These are phyloP conservation scores for Linurgus olivaceus DNA, from an alignment of 2,797 vertebrate genomes.

Conservation along the genomic window DNA sequence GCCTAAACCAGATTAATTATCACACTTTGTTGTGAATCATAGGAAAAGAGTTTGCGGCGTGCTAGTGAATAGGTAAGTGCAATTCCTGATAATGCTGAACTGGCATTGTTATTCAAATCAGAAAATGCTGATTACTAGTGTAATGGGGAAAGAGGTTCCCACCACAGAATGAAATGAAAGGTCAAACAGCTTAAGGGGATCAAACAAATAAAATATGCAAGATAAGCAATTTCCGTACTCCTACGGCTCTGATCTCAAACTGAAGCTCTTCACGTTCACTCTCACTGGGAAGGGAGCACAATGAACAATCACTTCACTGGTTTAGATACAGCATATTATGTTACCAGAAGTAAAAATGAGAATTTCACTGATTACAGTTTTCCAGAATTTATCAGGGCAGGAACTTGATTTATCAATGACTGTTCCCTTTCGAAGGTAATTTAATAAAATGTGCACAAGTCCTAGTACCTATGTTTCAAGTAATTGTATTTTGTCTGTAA, in stretches of 20 bases:
- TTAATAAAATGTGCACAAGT: not conserved
- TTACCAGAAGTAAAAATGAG: not conserved
- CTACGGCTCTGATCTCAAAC: not conserved
- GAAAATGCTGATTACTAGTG: not conserved
- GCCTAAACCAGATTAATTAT: conserved; percentile 2
- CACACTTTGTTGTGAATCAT: not conserved
- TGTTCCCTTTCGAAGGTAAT: not conserved
- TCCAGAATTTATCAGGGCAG: not conserved
- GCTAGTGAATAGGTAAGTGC: not conserved
- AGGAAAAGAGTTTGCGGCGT: not conserved
- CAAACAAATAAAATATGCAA: not conserved
- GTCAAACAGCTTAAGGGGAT: not conserved
- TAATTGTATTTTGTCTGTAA: not conserved
- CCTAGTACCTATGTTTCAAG: not conserved
- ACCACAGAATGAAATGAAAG: conserved; percentile 26
- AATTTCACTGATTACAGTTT: not conserved
- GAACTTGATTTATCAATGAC: not conserved
- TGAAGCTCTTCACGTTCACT: not conserved
- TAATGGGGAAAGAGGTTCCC: conserved; percentile 3
- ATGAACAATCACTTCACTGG: not conserved
- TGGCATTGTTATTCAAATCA: not conserved
- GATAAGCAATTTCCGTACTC: not conserved
- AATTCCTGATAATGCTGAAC: not conserved
- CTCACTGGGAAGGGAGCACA: not conserved
- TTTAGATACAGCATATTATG: not conserved